Percentiles rank a stretch among this genome's conserved stretches.
phyloP scores from a whole-genome alignment of 1,140 invertebrate species.

The Agraylea sexmaculata region DNA sequence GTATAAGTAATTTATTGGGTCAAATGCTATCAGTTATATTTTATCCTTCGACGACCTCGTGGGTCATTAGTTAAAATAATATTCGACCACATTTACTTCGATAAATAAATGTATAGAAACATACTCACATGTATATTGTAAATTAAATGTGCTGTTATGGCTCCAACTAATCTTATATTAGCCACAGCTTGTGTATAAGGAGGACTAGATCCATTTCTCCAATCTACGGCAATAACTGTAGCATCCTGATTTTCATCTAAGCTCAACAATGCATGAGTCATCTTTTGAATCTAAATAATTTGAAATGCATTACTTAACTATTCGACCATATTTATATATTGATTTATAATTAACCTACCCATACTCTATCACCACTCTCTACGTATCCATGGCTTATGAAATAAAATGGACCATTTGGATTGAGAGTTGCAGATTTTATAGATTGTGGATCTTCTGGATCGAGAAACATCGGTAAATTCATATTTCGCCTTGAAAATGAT shows the following conservation, averaged over 20 bases:
- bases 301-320: no score
- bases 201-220: conserved; percentile 71
- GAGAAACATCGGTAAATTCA: conserved; percentile 44
- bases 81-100: no score
- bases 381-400: conserved; percentile 77
- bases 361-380: conserved; percentile 65
- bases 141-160: conserved; percentile 64
- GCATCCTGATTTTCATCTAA: conserved; percentile 53
- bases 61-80: no score
- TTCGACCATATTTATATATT: conserved; percentile 21
- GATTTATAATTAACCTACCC: conserved; percentile 44
- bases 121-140: conserved; percentile 45
- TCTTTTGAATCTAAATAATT: conserved; percentile 39
- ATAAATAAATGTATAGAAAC: no score
- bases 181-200: conserved; percentile 85
- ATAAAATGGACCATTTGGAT: conserved; percentile 51
- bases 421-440: conserved; percentile 45
- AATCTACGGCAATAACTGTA: conserved; percentile 72
- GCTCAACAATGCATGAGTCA: conserved; percentile 47
- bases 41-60: no score
- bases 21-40: no score
- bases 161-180: conserved; percentile 77
- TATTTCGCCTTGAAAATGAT: conserved; percentile 39
- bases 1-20: no score
- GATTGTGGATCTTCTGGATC: conserved; percentile 50